Conservation (phyloP, 1,140 invertebrate species). For the Drosophila nasuta region DNA sequence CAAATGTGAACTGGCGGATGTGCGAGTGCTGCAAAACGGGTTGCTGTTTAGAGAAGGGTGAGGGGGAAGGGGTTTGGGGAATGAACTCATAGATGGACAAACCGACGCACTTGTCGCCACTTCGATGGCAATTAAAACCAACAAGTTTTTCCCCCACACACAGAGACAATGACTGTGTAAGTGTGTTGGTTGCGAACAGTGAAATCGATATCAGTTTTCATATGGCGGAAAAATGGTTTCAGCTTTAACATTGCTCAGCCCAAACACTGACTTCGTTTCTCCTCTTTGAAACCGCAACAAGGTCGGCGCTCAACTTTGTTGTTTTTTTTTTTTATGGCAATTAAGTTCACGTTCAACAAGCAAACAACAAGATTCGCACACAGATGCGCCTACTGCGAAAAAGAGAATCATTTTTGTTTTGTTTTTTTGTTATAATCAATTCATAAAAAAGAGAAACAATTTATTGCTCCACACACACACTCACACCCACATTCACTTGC, state of each 20-base stretch:
- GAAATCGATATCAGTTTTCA: constrained; percentile 76
- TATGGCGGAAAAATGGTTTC: constrained; percentile 72
- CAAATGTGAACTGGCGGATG: constrained; percentile 37
- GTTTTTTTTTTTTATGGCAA: constrained; percentile 53
- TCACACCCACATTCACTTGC: constrained; percentile 20
- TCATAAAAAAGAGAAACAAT: constrained; percentile 56
- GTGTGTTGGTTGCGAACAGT: constrained; percentile 46
- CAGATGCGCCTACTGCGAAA: not conserved
- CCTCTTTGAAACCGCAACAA: constrained; percentile 52
- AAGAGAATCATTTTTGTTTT: no score
- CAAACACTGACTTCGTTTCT: not conserved
- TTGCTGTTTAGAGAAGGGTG: constrained; percentile 1
- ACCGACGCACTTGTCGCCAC: constrained; percentile 62
- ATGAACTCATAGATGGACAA: constrained; percentile 9
- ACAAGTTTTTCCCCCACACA: constrained; percentile 55
- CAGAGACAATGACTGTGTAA: constrained; percentile 1
- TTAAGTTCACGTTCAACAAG: constrained; percentile 53
- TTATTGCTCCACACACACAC: constrained; percentile 39
- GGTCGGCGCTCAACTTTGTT: constrained; percentile 50
- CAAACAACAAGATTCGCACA: constrained; percentile 32
- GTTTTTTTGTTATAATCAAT: constrained; percentile 30
- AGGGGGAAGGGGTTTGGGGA: not conserved
- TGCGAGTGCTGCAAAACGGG: constrained; percentile 40
- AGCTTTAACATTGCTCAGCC: constrained; percentile 37
- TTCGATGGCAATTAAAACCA: constrained; percentile 60